Conservation (phyloP, 2,888 invertebrate genomes). For the Psylliodes chrysocephalus region DNA sequence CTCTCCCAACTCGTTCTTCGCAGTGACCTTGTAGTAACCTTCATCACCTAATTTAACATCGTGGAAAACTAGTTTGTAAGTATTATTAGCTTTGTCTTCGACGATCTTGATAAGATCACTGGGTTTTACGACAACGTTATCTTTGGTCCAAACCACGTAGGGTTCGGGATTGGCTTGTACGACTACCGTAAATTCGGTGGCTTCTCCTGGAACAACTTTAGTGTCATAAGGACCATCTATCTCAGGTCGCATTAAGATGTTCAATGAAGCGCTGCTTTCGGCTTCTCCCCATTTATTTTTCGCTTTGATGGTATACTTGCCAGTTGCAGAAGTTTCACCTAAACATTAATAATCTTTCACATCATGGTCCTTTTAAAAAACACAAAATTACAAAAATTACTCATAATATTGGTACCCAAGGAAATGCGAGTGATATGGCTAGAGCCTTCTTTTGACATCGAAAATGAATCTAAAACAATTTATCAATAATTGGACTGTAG, state of each 20-base stretch:
- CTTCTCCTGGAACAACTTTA: conserved; percentile 79
- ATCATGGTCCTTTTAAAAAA: no score
- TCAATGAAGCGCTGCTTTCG: conserved; percentile 79
- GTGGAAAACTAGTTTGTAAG: conserved; percentile 77
- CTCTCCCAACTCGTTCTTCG: conserved; percentile 82
- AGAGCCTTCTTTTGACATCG: no score
- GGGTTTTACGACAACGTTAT: conserved; percentile 71
- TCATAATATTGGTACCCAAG: no score
- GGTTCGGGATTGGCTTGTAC: conserved; percentile 92
- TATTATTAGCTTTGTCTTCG: conserved; percentile 72
- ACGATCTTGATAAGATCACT: conserved; percentile 70
- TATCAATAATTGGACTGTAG: no score
- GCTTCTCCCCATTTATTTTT: conserved; percentile 84
- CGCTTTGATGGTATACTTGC: conserved; percentile 82
- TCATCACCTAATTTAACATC: conserved; percentile 77
- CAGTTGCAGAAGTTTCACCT: conserved; percentile 81
- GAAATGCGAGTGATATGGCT: no score
- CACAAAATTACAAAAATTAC: no score
- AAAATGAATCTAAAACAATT: no score
- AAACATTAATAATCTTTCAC: background rate
- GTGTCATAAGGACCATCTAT: conserved; percentile 80
- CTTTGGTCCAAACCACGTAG: conserved; percentile 84
- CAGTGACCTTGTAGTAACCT: conserved; percentile 81
- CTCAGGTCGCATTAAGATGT: conserved; percentile 82
- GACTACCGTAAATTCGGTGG: conserved; percentile 79